These are phyloP conservation scores for Metridium senile DNA, from an alignment of 92 coral and sea anemone species.

Conservation along the genomic window DNA sequence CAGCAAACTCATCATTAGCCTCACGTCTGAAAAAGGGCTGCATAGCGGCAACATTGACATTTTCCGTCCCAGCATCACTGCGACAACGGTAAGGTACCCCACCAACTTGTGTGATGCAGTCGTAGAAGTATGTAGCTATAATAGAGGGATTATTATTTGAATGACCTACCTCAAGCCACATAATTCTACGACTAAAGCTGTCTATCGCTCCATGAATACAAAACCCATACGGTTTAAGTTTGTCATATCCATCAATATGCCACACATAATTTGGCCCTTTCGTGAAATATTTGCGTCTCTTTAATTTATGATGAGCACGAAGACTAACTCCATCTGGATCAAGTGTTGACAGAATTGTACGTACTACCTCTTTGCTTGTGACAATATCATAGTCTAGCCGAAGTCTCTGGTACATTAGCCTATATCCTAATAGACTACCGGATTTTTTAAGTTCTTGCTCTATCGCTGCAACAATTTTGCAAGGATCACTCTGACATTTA, in stretches of 20 bases:
- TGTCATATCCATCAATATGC: conserved; percentile 50
- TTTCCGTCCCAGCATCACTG: conserved; percentile 69
- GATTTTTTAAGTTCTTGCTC: conserved; percentile 19
- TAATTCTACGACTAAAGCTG: conserved; percentile 31
- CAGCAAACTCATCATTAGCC: conserved; percentile 32
- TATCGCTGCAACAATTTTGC: conserved; percentile 6
- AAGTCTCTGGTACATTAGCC: conserved; percentile 39
- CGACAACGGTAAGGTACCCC: conserved; percentile 29
- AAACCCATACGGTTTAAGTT: conserved; percentile 48
- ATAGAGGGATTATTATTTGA: conserved; percentile 31
- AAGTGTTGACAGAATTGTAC: conserved; percentile 18
- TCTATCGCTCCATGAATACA: conserved; percentile 33
- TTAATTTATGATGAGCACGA: conserved; percentile 34
- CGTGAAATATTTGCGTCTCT: conserved; percentile 32
- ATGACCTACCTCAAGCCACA: conserved; percentile 41
- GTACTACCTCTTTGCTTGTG: conserved; percentile 37
- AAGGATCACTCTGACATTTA: conserved; percentile 4
- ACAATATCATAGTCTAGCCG: conserved; percentile 35
- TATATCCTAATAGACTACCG: conserved; percentile 41
- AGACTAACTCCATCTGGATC: conserved; percentile 38
- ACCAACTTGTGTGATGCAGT: conserved; percentile 37
- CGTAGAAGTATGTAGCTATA: conserved; percentile 24
- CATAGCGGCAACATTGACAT: conserved; percentile 61
- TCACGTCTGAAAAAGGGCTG: conserved; percentile 66
- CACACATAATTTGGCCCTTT: conserved; percentile 37